Evolutionary conservation across 2,797 vertebrate genomes (phyloP).

Genomic region (Acrossocheilus fasciatus): DNA sequence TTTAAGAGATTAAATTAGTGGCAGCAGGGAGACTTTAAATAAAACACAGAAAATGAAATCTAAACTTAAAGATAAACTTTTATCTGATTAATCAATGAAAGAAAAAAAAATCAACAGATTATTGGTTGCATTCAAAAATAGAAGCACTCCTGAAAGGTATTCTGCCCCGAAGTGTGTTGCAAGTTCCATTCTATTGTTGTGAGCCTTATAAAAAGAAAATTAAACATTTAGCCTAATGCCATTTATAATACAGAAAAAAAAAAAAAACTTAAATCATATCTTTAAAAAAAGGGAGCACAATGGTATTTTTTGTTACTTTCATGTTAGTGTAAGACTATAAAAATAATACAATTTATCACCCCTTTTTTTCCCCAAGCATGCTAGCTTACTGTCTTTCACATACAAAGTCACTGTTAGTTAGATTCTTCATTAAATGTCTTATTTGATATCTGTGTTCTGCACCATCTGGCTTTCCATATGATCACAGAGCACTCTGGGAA

Average conservation of each 20-base stretch:
- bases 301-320: background rate
- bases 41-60: background rate
- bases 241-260: too few relatives aligned
- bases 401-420: background rate
- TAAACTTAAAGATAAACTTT: too few relatives aligned
- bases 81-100: too few relatives aligned
- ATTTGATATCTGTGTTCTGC: constrained; percentile 34
- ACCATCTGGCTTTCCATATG: constrained; percentile 45
- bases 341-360: background rate
- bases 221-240: background rate
- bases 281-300: too few relatives aligned
- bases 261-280: too few relatives aligned
- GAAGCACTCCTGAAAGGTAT: too few relatives aligned
- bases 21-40: background rate
- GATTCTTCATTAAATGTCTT: constrained; percentile 7
- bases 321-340: too few relatives aligned
- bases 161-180: background rate
- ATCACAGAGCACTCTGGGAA: constrained; percentile 28
- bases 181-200: background rate
- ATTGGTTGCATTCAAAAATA: too few relatives aligned
- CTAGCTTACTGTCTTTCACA: background rate
- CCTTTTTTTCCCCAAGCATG: background rate
- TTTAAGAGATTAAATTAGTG: background rate
- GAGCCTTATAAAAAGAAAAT: background rate
- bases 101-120: too few relatives aligned